These are phyloP conservation scores for Ditylenchus dipsaci DNA, from an alignment of 1,140 invertebrate species.

Conservation along the genomic window DNA sequence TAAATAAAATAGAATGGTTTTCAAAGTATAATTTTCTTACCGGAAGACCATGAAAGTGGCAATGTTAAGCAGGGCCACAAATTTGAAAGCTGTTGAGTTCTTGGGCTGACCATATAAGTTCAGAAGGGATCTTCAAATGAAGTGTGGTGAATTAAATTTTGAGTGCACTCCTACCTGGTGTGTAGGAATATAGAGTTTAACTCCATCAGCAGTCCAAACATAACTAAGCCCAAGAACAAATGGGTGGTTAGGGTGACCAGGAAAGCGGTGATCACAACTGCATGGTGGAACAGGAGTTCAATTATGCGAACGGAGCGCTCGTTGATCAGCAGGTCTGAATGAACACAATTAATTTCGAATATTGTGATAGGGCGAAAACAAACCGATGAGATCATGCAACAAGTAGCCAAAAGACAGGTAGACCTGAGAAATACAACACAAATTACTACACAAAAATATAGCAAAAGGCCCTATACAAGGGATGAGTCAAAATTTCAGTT, in stretches of 20 bases:
- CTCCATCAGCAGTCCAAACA: constrained; percentile 56
- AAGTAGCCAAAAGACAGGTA: constrained; percentile 54
- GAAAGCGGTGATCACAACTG: constrained; percentile 52
- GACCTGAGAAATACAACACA: constrained; percentile 40
- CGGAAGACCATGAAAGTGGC: constrained; percentile 53
- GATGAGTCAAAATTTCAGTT: too few relatives aligned
- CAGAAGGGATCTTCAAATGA: constrained; percentile 31
- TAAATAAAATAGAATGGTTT: too few relatives aligned
- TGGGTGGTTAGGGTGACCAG: constrained; percentile 36
- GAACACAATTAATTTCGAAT: not conserved
- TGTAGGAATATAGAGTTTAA: constrained; percentile 54
- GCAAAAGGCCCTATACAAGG: not conserved
- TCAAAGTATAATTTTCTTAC: too few relatives aligned
- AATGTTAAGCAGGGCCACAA: constrained; percentile 54
- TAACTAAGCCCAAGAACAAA: constrained; percentile 49
- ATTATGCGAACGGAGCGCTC: constrained; percentile 53
- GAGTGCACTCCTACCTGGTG: not conserved
- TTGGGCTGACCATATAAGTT: constrained; percentile 53
- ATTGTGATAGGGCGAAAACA: not conserved
- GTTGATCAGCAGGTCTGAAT: constrained; percentile 41
- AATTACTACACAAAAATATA: constrained; percentile 1
- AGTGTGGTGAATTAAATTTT: too few relatives aligned
- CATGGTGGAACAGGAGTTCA: constrained; percentile 55
- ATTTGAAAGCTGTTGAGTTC: constrained; percentile 49
- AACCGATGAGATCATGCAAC: constrained; percentile 49